Evolutionary conservation across 2,113 vertebrate species (phyloP).

Genomic region (Silurus asotus): DNA sequence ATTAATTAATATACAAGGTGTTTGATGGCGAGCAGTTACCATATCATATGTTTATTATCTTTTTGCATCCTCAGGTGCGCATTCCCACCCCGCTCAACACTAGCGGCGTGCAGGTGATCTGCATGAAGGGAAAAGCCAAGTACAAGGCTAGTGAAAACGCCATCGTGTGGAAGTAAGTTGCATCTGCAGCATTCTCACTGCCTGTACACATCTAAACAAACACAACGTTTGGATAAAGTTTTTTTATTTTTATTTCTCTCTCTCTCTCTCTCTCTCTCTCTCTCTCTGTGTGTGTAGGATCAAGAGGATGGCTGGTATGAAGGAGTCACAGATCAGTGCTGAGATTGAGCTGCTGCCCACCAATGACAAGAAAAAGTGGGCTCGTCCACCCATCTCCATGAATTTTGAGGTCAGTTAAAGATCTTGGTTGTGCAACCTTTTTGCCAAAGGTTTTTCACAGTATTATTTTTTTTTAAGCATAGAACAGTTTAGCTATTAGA

Average conservation of each 20-base stretch:
- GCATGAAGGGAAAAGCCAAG: slow-evolving; percentile 99
- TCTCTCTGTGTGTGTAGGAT: slow-evolving; percentile 74
- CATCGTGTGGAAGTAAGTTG: slow-evolving; percentile 98
- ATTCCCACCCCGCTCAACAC: slow-evolving; percentile 98
- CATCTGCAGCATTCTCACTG: not conserved
- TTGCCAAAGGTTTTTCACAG: not conserved
- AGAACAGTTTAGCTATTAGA: not conserved
- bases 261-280: not conserved
- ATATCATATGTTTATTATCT: not conserved
- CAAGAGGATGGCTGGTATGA: slow-evolving; percentile 99
- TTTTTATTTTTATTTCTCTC: too few species aligned
- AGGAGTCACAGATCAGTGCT: slow-evolving; percentile 98
- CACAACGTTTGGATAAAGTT: not conserved
- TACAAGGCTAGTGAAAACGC: slow-evolving; percentile 99
- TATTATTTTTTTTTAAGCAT: too few species aligned
- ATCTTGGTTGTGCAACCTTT: not conserved
- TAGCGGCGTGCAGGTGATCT: slow-evolving; percentile 98
- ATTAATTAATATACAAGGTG: not conserved
- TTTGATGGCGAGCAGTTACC: not conserved
- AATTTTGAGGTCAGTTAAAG: slow-evolving; percentile 90
- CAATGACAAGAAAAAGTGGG: slow-evolving; percentile 99
- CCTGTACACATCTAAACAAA: not conserved
- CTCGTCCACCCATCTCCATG: slow-evolving; percentile 98
- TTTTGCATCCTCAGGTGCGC: slow-evolving; percentile 79
- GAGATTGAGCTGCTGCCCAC: slow-evolving; percentile 98